Base-by-base conservation (phyloP, 2,113 vertebrate genomes). In the Myrmecobius fasciatus region DNA sequence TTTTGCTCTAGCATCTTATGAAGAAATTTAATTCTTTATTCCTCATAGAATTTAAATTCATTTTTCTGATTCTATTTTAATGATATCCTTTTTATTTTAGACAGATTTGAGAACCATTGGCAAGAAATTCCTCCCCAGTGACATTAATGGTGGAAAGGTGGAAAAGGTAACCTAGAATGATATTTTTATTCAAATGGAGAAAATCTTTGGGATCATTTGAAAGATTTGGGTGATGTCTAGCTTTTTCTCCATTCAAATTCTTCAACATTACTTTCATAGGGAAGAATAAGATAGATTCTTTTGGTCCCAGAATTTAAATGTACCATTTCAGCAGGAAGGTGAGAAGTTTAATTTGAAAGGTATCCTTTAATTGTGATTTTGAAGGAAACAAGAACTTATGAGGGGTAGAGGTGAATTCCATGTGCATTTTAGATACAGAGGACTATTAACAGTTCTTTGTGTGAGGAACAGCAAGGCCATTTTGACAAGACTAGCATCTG, bases 31-130 rank as follows among this genome's bases (percentile, higher is more conserved):
- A 12, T 52, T 52, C 14, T 60, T 60, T 60, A 36, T 94, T 95
- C 56, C 24, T 94, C 14, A 43, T 88, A 94, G 89, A 28, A 67
- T 96, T 96, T 95, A 95, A 47, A 52, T 90, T 94, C 93, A 53
- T 5, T 94, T 96, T 96, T 95, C 46, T 89, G 95, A 97, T 98
- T 98, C 94, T 97, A 75, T 97, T 97, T 49, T 98, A 56, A 98
- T 96, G 91, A 95, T 96, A 88, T 91, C 97, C 1, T 98, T 96
- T 98, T 97, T 67, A 99, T 98, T 98, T 97, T 98, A 99, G 99
- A 99, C 98, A 98, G 99, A 99, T 98, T 98, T 99, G 97, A 99
- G 99, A 98, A 99, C 99, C 60, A 99, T 99, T 98, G 99, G 99
- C 96, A 99, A 98, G 98, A 99, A 99, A 96, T 99, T 99, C 95